These are phyloP conservation scores for Portevinia maculata DNA, from an alignment of 2,888 invertebrate genomes.

Conservation along the genomic window DNA sequence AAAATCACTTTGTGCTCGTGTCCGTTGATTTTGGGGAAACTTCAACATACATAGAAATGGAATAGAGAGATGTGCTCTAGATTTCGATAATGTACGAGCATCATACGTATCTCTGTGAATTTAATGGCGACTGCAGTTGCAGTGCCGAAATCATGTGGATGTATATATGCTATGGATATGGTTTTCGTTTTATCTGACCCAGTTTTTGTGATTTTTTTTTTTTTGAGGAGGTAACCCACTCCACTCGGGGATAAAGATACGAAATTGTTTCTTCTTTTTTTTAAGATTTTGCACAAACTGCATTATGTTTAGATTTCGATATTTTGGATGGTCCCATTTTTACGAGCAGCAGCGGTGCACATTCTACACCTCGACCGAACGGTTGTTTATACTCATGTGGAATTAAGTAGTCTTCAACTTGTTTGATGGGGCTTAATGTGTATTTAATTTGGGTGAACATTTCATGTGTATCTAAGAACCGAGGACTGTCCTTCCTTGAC, in stretches of 20 bases:
- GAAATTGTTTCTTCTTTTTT: slow-evolving; percentile 33
- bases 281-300: slow-evolving; percentile 46
- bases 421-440: slow-evolving; percentile 5
- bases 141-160: not conserved
- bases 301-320: slow-evolving; percentile 54
- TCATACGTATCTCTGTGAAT: slow-evolving; percentile 26
- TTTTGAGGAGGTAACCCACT: not conserved
- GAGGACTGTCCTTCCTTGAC: slow-evolving; percentile 13
- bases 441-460: slow-evolving; percentile 7
- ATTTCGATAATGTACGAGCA: slow-evolving; percentile 8
- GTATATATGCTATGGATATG: slow-evolving; percentile 17
- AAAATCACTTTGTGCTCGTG: slow-evolving; percentile 53
- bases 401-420: slow-evolving; percentile 3
- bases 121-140: slow-evolving; percentile 56
- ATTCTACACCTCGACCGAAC: slow-evolving; percentile 16
- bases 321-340: slow-evolving; percentile 59
- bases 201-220: slow-evolving; percentile 4
- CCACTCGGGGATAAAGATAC: not conserved
- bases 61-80: slow-evolving; percentile 51
- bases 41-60: slow-evolving; percentile 23
- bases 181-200: slow-evolving; percentile 34
- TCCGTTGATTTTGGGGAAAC: slow-evolving; percentile 45
- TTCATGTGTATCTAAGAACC: not conserved
- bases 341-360: slow-evolving; percentile 1
- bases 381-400: slow-evolving; percentile 37